Conservation (phyloP, 2,113 vertebrate species). For the Hippopotamus amphibius region DNA sequence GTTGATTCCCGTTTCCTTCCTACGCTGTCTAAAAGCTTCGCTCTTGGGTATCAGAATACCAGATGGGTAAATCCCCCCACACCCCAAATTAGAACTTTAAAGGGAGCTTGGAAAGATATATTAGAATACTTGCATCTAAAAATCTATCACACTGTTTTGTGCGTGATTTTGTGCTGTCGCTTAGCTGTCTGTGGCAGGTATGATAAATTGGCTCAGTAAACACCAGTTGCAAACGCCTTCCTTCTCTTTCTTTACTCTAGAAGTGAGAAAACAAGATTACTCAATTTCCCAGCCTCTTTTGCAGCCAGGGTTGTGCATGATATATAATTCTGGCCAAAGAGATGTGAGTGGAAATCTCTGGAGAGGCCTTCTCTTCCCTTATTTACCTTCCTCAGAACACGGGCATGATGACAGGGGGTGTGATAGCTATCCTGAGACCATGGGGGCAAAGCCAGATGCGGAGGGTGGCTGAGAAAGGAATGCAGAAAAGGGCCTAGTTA, state of each 20-base stretch:
- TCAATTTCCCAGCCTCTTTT: constrained; percentile 38
- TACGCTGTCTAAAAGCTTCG: background rate
- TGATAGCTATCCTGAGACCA: accelerated
- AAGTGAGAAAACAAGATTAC: constrained; percentile 32
- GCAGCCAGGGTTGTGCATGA: background rate
- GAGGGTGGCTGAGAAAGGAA: background rate
- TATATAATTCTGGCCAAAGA: background rate
- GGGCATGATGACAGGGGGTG: background rate
- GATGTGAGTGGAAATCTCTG: background rate
- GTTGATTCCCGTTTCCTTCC: constrained; percentile 51
- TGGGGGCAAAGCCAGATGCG: background rate
- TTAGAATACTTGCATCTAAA: background rate
- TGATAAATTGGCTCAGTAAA: constrained; percentile 10
- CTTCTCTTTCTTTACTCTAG: background rate
- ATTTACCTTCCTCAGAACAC: background rate
- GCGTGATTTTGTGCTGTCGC: background rate
- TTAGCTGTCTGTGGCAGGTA: background rate
- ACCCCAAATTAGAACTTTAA: background rate
- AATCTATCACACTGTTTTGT: background rate
- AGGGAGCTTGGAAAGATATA: background rate
- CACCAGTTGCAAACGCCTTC: background rate
- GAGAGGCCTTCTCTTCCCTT: background rate
- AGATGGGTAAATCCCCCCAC: background rate
- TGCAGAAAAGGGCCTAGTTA: background rate
- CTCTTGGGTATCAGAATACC: constrained; percentile 7